Base-by-base conservation (phyloP, 2,113 vertebrate genomes). In the Raphicerus campestris region DNA sequence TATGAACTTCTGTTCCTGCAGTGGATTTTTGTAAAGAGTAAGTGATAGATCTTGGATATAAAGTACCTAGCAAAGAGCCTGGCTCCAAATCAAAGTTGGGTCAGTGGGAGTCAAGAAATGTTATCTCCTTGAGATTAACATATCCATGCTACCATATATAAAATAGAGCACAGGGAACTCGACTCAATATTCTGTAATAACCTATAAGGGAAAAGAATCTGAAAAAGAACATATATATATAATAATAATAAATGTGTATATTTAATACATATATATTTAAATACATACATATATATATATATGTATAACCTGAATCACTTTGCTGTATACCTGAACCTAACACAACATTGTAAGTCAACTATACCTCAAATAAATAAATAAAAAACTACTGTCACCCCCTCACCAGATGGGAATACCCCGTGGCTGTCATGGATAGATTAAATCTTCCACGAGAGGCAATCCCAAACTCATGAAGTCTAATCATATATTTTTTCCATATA, bases 201-300 rank as follows among this genome's bases (percentile, higher is more conserved):
- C 45, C 28, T 49, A 10, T 80, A 51, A 22, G 10, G 17, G 77
- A 51, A 80, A 51, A 80, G 10, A 78, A 51, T 80, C 35, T 73
- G 70, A 73, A 73, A 73, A 73, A 39, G 10, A 73, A 73, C 5
- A 80, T 32, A 32, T 30, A 78, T 47, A 30, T 17, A 45, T 47
- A 11, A 35, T 1, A 35, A 10, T 39, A n/a, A 66, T 58, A 58
- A 5, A 78, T 49, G 19, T 49, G 17, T 5, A 35, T 19, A 35
- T 1, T 10, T 49, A 49, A 49, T n/a, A n/a, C n/a, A 30, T 49
- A 30, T 5, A 35, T 19, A 35, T 1, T 10, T 49, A 49, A 49
- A 49, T 10, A 58, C 0, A 24, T 0, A 56, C 1, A 24, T 3
- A 73, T 0, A 73, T 6, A 60, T 58, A 61, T 14, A 60, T 45